Evolutionary conservation across 2,113 vertebrate species (phyloP).

Genomic region (Gobiocypris rarus): DNA sequence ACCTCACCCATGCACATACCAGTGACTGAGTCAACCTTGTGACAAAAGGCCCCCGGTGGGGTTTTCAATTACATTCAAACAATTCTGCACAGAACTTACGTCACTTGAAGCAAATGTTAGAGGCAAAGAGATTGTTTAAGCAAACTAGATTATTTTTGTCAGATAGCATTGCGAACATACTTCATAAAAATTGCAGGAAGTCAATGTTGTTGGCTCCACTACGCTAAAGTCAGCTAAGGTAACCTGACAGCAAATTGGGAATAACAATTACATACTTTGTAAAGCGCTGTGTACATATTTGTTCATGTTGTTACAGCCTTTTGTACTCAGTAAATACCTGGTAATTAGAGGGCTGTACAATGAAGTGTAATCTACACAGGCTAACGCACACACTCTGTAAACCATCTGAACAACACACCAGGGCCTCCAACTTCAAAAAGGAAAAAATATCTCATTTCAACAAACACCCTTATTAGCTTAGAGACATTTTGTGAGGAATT

Average conservation of each 20-base stretch:
- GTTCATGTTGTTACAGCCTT: constrained; percentile 32
- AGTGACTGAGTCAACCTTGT: constrained; percentile 62
- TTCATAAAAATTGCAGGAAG: neutral
- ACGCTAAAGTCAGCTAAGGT: neutral
- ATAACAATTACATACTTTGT: constrained; percentile 9
- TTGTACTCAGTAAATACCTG: constrained; percentile 27
- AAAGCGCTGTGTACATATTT: constrained; percentile 18
- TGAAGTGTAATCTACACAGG: neutral
- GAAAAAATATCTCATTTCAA: neutral
- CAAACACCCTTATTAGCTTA: constrained; percentile 23
- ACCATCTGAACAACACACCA: constrained; percentile 4
- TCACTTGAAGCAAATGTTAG: constrained; percentile 14
- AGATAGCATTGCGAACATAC: neutral
- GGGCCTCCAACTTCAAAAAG: neutral
- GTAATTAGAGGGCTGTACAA: constrained; percentile 30
- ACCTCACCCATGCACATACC: constrained; percentile 50
- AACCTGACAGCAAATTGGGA: constrained; percentile 10
- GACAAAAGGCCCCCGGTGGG: constrained; percentile 51
- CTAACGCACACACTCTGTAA: constrained; percentile 4
- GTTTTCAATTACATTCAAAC: constrained; percentile 54
- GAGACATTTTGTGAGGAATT: neutral
- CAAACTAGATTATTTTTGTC: neutral
- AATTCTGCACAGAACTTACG: neutral
- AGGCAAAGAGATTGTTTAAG: neutral
- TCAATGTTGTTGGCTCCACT: neutral